Evolutionary conservation across 1,140 invertebrate species (phyloP).

Genomic region (Pachypsylla venusta): DNA sequence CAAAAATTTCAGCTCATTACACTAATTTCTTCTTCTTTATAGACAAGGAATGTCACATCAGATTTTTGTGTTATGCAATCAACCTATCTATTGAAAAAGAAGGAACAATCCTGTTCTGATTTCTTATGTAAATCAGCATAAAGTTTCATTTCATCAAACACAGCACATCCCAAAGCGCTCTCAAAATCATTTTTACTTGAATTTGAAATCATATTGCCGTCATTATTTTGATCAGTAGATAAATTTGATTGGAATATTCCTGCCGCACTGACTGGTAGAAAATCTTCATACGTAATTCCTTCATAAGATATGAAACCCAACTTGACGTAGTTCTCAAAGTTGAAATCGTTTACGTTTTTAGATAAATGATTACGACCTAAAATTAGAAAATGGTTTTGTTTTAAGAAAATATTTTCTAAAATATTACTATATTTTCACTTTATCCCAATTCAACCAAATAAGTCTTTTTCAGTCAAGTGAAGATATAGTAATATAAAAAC

Average conservation of each 20-base stretch:
- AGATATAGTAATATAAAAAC: too few species aligned
- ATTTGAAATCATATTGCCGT: background rate
- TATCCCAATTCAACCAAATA: too few species aligned
- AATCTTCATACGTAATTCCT: background rate
- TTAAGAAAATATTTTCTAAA: too few species aligned
- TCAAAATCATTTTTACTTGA: background rate
- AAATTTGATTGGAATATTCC: constrained; percentile 1
- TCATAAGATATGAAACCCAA: background rate
- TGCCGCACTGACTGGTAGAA: background rate
- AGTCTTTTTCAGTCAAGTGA: too few species aligned
- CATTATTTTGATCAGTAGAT: background rate
- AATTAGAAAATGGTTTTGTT: too few species aligned
- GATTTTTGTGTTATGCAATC: too few species aligned
- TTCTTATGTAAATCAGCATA: background rate
- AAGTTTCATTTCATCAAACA: constrained; percentile 2
- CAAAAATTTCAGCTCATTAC: too few species aligned
- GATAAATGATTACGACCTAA: background rate
- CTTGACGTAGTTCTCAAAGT: background rate
- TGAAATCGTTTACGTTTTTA: constrained; percentile 7
- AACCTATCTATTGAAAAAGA: background rate
- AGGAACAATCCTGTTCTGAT: background rate
- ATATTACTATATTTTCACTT: too few species aligned
- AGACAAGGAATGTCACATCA: too few species aligned
- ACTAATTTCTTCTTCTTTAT: too few species aligned
- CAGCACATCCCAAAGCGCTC: background rate